Percentiles rank a stretch among this genome's conserved stretches.
These are phyloP conservation scores for Chaetodon trifascialis DNA, from an alignment of 2,113 vertebrate species.

Conservation along the genomic window DNA sequence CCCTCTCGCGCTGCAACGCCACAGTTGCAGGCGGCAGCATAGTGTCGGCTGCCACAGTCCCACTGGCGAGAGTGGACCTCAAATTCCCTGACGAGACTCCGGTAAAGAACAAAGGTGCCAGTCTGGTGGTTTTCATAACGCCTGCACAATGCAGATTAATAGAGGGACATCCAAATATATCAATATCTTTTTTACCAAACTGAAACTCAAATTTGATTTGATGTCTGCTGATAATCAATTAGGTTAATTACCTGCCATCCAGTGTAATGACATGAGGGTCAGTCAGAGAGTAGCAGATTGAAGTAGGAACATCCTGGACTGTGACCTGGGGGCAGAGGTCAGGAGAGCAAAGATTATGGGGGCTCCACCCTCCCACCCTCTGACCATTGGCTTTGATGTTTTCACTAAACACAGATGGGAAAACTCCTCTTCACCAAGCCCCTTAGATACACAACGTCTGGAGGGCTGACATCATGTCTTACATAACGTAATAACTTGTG, in stretches of 20 bases:
- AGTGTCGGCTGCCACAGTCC: conserved; percentile 83
- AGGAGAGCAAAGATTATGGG: conserved; percentile 36
- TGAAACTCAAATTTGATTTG: not conserved
- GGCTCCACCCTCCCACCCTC: conserved; percentile 18
- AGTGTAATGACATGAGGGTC: conserved; percentile 87
- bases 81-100: conserved; percentile 71
- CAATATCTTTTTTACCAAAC: too few species aligned
- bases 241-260: conserved; percentile 85
- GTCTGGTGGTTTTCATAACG: conserved; percentile 84
- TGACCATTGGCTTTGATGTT: conserved; percentile 62
- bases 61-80: conserved; percentile 86
- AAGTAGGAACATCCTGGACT: conserved; percentile 87
- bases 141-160: conserved; percentile 52
- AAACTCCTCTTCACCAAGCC: not conserved
- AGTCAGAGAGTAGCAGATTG: conserved; percentile 86
- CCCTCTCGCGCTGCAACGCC: conserved; percentile 79
- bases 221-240: not conserved
- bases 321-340: conserved; percentile 81
- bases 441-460: conserved; percentile 50
- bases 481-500: conserved; percentile 18
- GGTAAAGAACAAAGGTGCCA: conserved; percentile 86
- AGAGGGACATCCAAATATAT: not conserved
- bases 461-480: conserved; percentile 47
- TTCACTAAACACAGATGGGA: conserved; percentile 58
- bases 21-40: conserved; percentile 81